Conservation (phyloP, 2,113 vertebrate genomes). For the Psittacula cyanocephala region DNA sequence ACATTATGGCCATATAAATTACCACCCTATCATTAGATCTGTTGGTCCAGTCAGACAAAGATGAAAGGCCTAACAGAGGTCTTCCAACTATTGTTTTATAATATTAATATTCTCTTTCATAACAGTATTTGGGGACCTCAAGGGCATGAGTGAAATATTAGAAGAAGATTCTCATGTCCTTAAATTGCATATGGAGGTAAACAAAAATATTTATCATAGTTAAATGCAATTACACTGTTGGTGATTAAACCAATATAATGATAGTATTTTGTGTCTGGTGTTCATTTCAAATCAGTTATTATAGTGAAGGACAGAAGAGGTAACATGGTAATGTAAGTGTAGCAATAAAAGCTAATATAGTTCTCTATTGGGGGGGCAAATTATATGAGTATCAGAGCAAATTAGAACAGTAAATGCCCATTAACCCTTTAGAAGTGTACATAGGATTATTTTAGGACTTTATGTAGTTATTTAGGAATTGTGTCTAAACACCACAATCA, state of each 20-base stretch:
- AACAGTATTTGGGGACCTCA: background rate
- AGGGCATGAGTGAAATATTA: background rate
- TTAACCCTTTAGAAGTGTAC: background rate
- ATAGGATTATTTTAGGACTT: background rate
- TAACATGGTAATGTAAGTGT: fast-evolving
- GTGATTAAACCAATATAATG: background rate
- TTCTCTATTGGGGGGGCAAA: fast-evolving
- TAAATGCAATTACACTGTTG: background rate
- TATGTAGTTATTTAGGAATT: background rate
- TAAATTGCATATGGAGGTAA: background rate
- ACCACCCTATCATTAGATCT: background rate
- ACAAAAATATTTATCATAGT: background rate
- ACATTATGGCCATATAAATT: background rate
- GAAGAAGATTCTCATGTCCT: background rate
- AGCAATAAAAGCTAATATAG: fast-evolving
- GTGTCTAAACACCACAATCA: fast-evolving
- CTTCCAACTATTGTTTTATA: background rate
- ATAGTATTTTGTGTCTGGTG: background rate
- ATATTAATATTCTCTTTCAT: background rate
- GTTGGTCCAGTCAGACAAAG: background rate
- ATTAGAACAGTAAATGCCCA: background rate
- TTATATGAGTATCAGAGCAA: background rate
- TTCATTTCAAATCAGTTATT: background rate
- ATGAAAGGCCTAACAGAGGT: background rate
- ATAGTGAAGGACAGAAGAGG: background rate